Conservation (phyloP, 2,113 vertebrate genomes). For the Cyphotilapia sp. region DNA sequence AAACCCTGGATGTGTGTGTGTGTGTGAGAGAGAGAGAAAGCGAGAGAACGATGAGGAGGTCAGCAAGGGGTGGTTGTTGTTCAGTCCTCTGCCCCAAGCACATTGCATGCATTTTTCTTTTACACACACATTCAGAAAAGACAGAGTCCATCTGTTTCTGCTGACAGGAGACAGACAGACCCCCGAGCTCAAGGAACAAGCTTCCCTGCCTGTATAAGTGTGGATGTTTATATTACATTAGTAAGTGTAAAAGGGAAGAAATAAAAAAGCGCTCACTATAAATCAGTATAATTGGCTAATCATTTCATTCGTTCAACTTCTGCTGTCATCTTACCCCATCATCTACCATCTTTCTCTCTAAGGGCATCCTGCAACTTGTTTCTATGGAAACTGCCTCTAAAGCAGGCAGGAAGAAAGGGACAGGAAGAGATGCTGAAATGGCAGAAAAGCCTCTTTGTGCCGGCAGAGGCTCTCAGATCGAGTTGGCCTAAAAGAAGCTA, state of each 20-base stretch:
- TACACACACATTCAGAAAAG: slow-evolving; percentile 5
- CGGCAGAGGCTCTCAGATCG: background rate
- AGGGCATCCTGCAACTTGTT: slow-evolving; percentile 34
- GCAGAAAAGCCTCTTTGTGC: slow-evolving; percentile 57
- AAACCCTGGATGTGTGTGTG: background rate
- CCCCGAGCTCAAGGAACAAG: background rate
- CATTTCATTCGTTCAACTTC: background rate
- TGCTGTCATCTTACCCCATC: background rate
- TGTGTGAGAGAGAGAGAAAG: background rate
- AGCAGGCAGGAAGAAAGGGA: slow-evolving; percentile 17
- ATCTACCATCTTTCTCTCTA: background rate
- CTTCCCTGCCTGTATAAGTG: background rate
- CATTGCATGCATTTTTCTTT: background rate
- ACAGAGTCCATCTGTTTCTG: slow-evolving; percentile 19
- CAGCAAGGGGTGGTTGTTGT: slow-evolving; percentile 21
- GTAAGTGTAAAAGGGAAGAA: background rate
- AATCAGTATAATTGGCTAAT: background rate
- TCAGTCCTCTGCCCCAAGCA: background rate
- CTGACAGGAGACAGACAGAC: background rate
- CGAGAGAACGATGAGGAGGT: background rate
- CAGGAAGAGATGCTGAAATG: slow-evolving; percentile 45
- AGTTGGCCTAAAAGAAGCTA: background rate
- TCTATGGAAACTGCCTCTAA: slow-evolving; percentile 61
- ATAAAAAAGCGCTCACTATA: background rate
- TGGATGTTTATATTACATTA: background rate